A percentile compares a stretch with the other conserved stretches of the same genome.
phyloP scores from a whole-genome alignment of 2,113 vertebrate genomes.

The Lipophrys pholis region DNA sequence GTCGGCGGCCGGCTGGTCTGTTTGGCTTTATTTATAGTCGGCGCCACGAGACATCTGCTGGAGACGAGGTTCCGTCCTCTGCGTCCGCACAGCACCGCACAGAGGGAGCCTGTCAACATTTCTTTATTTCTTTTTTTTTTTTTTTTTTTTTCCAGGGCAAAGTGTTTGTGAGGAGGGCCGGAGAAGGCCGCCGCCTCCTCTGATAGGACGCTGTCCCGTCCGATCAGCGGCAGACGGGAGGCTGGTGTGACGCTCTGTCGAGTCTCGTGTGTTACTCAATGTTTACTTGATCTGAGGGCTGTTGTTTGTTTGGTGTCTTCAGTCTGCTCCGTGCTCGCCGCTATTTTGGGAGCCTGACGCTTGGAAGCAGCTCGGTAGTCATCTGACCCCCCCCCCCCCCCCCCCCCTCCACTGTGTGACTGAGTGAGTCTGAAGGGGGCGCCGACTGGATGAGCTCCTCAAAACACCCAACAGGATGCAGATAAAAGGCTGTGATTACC shows the following conservation, averaged over 20 bases:
- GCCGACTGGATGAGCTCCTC: no score
- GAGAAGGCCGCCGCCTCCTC: constrained; percentile 48
- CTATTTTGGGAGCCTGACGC: constrained; percentile 79
- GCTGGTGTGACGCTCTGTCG: constrained; percentile 68
- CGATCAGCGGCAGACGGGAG: constrained; percentile 75
- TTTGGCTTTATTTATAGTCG: constrained; percentile 83
- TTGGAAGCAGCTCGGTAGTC: constrained; percentile 56
- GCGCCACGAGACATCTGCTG: constrained; percentile 85
- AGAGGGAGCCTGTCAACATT: constrained; percentile 79
- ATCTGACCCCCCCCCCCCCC: constrained; percentile 59
- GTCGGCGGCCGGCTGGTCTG: constrained; percentile 71
- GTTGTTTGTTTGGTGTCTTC: constrained; percentile 83
- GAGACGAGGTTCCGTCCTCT: constrained; percentile 74
- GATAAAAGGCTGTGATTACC: background rate
- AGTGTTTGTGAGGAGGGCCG: constrained; percentile 65
- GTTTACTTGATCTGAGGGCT: constrained; percentile 80
- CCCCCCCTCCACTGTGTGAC: constrained; percentile 17
- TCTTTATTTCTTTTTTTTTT: constrained; percentile 27
- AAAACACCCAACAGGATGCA: background rate
- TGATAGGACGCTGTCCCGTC: constrained; percentile 79
- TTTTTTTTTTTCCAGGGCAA: background rate
- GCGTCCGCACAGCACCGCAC: constrained; percentile 75
- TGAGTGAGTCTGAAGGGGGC: no score
- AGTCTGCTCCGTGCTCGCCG: constrained; percentile 65
- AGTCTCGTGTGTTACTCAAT: constrained; percentile 60